Percentiles rank a stretch among this genome's conserved stretches.
phyloP scores from a whole-genome alignment of 2,113 vertebrate species.

The Saccopteryx bilineata region DNA sequence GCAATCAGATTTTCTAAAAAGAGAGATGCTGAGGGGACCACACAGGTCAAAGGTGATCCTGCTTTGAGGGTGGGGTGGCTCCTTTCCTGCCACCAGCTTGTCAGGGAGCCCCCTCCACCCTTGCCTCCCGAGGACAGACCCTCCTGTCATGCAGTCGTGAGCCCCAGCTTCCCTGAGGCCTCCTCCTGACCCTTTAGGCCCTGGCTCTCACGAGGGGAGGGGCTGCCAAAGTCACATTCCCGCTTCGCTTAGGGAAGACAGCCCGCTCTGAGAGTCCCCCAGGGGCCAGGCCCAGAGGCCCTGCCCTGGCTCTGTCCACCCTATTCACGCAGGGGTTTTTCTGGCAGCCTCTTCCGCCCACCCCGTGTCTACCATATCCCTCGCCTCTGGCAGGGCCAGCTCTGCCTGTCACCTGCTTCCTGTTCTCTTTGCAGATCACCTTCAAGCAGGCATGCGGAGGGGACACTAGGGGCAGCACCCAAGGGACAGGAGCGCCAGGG shows the following conservation, averaged over 20 bases:
- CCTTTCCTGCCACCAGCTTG: neutral
- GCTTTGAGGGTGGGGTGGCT: neutral
- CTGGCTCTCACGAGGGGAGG: neutral
- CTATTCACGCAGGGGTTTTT: neutral
- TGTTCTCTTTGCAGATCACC: neutral
- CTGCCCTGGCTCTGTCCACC: neutral
- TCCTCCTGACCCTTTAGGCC: neutral
- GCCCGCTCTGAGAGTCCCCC: neutral
- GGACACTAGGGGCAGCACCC: neutral
- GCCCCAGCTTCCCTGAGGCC: neutral
- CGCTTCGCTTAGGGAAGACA: neutral
- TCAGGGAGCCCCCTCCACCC: rapidly evolving
- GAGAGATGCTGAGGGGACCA: constrained; percentile 1
- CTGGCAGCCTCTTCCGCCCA: neutral
- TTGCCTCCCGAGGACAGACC: too few relatives aligned
- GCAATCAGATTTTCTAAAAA: constrained; percentile 77
- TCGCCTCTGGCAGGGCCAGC: neutral
- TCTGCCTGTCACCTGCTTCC: neutral
- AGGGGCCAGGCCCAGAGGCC: neutral
- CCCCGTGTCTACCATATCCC: rapidly evolving
- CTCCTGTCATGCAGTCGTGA: neutral
- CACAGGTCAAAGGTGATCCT: neutral
- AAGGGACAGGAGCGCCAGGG: neutral
- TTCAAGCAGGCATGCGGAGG: neutral
- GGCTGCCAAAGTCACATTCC: neutral